Percentiles rank a stretch among this genome's conserved stretches.
Evolutionary conservation across 2,888 invertebrate species (phyloP).

Genomic region (Prosopocoilus inquinatus): DNA sequence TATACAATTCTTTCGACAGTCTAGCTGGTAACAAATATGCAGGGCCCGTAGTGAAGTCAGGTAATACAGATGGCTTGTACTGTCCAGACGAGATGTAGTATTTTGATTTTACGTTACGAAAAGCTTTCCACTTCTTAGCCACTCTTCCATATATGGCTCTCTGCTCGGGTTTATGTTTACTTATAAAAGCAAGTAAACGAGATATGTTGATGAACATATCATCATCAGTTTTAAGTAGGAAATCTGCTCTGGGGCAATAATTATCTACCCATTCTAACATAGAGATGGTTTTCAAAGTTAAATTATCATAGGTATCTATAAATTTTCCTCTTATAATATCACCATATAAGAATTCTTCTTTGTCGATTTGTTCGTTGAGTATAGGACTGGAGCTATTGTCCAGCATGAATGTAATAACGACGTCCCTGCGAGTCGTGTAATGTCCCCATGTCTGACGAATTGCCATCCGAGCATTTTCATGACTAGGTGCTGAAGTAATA

Average conservation of each 20-base stretch:
- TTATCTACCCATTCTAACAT: conserved; percentile 79
- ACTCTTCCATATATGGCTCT: conserved; percentile 78
- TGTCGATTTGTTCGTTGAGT: conserved; percentile 53
- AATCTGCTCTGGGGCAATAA: conserved; percentile 72
- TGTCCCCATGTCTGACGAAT: conserved; percentile 83
- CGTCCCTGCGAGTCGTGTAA: conserved; percentile 63
- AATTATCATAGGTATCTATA: conserved; percentile 77
- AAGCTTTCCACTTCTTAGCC: conserved; percentile 82
- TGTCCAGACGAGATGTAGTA: conserved; percentile 81
- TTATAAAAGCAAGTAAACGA: conserved; percentile 66
- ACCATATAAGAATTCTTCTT: conserved; percentile 71
- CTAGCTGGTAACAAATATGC: conserved; percentile 82
- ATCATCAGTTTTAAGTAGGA: conserved; percentile 81
- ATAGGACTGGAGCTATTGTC: conserved; percentile 58
- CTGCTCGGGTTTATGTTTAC: conserved; percentile 61
- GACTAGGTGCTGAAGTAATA: conserved; percentile 73
- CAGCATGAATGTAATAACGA: conserved; percentile 66
- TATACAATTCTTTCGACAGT: conserved; percentile 68
- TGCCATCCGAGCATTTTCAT: conserved; percentile 68
- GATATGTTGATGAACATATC: conserved; percentile 87
- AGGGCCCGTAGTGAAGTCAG: conserved; percentile 91
- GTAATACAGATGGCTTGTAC: conserved; percentile 73
- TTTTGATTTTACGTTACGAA: conserved; percentile 80
- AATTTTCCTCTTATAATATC: conserved; percentile 75
- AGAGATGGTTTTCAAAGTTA: conserved; percentile 79